These are phyloP conservation scores for Anoncus sp. DNA, from an alignment of 2,888 invertebrate species.

Conservation along the genomic window DNA sequence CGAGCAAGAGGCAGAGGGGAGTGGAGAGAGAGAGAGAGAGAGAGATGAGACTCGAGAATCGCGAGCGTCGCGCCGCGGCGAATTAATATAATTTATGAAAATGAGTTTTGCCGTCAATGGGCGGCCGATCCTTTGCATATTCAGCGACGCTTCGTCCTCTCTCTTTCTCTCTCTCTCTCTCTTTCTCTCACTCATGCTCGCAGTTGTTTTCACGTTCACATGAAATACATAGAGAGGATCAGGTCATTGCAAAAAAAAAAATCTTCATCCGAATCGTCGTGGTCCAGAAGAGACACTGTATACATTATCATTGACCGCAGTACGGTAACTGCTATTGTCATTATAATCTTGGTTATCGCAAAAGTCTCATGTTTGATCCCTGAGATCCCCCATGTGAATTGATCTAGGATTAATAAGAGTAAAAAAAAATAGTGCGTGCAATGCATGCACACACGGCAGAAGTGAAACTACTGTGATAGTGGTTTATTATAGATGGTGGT, in stretches of 20 bases:
- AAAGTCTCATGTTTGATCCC: too few relatives aligned
- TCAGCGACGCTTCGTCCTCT: conserved; percentile 54
- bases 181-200: conserved; percentile 43
- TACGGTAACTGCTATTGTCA: too few relatives aligned
- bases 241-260: conserved; percentile 23
- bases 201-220: conserved; percentile 12
- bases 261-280: conserved; percentile 19
- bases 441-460: too few relatives aligned
- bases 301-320: too few relatives aligned
- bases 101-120: conserved; percentile 77
- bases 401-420: too few relatives aligned
- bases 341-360: too few relatives aligned
- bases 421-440: too few relatives aligned
- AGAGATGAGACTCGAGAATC: conserved; percentile 45
- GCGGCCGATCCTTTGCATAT: conserved; percentile 74
- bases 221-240: conserved; percentile 35
- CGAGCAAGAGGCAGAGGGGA: neutral
- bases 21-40: conserved; percentile 7
- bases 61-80: conserved; percentile 73
- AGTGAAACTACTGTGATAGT: too few relatives aligned
- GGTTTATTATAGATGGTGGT: too few relatives aligned
- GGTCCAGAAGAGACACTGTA: neutral
- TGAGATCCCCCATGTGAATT: too few relatives aligned
- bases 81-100: conserved; percentile 82
- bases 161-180: conserved; percentile 28